These are phyloP conservation scores for Drosophila birchii DNA, from an alignment of 2,888 invertebrate genomes.

Conservation along the genomic window DNA sequence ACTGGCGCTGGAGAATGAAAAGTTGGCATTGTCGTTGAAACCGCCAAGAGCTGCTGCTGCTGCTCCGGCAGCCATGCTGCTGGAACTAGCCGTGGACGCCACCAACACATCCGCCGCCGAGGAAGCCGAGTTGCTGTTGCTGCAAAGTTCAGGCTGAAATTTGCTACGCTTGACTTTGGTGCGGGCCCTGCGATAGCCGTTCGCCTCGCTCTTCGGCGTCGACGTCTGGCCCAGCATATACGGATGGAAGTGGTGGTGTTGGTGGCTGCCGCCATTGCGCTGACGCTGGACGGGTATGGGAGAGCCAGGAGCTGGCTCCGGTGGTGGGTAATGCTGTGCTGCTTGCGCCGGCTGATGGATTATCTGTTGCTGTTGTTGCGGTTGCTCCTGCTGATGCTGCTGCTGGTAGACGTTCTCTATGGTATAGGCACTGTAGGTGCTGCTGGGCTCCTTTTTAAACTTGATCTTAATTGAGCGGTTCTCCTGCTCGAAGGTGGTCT, in stretches of 20 bases:
- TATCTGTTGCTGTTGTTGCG: conserved; percentile 12
- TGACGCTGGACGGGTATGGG: conserved; percentile 52
- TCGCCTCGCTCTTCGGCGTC: conserved; percentile 78
- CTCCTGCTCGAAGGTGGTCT: conserved; percentile 80
- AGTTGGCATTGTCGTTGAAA: conserved; percentile 82
- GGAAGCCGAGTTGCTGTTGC: conserved; percentile 83
- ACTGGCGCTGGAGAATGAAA: conserved; percentile 82
- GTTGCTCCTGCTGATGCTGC: conserved; percentile 54
- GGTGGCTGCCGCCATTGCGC: conserved; percentile 74
- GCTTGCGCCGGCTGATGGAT: conserved; percentile 9
- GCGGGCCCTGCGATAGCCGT: conserved; percentile 61
- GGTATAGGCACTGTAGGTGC: conserved; percentile 82
- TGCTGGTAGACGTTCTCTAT: conserved; percentile 80
- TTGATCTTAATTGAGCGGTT: conserved; percentile 85
- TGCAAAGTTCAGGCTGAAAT: conserved; percentile 66
- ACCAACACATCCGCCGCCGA: conserved; percentile 66
- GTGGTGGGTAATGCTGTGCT: conserved; percentile 2
- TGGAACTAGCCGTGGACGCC: conserved; percentile 41
- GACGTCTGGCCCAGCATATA: conserved; percentile 82
- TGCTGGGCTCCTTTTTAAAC: conserved; percentile 83
- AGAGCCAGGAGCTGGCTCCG: conserved; percentile 30
- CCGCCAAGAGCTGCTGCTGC: conserved; percentile 44
- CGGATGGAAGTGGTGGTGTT: conserved; percentile 82
- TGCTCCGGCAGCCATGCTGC: conserved; percentile 14
- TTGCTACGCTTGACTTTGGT: conserved; percentile 74